Percentiles rank a stretch among this genome's conserved stretches.
These are phyloP conservation scores for Solenopsis invicta DNA, from an alignment of 1,140 invertebrate genomes.

Conservation along the genomic window DNA sequence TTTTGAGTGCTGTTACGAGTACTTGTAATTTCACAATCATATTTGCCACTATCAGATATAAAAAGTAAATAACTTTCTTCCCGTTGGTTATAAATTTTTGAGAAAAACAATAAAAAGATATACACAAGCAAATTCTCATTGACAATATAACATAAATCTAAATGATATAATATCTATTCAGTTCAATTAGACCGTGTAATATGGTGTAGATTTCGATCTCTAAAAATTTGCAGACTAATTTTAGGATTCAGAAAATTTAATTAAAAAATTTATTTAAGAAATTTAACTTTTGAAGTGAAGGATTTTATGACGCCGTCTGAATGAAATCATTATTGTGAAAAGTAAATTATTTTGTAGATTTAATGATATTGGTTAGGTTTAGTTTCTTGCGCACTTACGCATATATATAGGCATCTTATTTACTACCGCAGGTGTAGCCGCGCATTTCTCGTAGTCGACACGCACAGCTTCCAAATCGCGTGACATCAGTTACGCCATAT, in stretches of 20 bases:
- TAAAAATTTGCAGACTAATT: not conserved
- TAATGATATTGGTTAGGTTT: not conserved
- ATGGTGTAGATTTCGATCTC: not conserved
- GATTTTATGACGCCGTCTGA: not conserved
- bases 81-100: not conserved
- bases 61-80: not conserved
- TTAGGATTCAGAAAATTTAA: not conserved
- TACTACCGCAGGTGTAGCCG: constrained; percentile 17
- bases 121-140: not conserved
- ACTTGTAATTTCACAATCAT: not conserved
- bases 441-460: constrained; percentile 38
- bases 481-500: constrained; percentile 50
- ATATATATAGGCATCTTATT: constrained; percentile 18
- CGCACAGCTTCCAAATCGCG: constrained; percentile 56
- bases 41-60: not conserved
- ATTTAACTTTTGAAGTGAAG: not conserved
- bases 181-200: not conserved
- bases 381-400: not conserved
- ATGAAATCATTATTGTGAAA: not conserved
- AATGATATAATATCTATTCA: not conserved
- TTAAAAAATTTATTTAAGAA: not conserved
- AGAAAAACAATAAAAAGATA: no score
- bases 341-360: not conserved
- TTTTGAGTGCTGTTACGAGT: not conserved
- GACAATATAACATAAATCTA: not conserved